Evolutionary conservation across 2,888 invertebrate species (phyloP), one percentile per base, ranked within the genome.

Genomic region (Stegophylla sp.): DNA sequence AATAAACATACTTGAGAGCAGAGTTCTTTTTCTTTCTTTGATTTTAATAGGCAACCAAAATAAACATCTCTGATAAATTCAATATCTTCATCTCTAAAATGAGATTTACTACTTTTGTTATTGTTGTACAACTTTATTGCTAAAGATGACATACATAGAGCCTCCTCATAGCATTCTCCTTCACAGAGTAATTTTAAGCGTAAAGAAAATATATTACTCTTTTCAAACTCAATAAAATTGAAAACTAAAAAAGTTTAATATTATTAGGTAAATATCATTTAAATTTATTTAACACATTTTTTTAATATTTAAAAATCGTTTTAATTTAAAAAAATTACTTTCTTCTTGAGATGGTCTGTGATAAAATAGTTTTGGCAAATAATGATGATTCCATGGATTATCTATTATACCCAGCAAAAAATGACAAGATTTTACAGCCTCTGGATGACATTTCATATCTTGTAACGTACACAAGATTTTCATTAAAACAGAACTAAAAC

Each of bases 51-150:
- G 20, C 67, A 77, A 26, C 48, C 71, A 51, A 43, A 79, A 61
- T 61, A 63, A 41, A 71, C 51, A 71, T 79, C 79, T 71, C 79
- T 69, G 17, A 79, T 79, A 23, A 51, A 23, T 51, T 41, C 48
- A 26, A 26, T 48, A 79, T 79, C 79, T 0, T 34, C 3, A 26
- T 71, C 12, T 5, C 23, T 48, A 61, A 15, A 23, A 5, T 23
- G 4, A 10, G 9, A 28, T 63, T 3, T 71, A 13, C 9, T 43
- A 17, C 1, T 17, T 43, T 61, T 3, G 0, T 20, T 34, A 9
- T 48, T 13, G 12, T 2, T 12, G 3, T 56, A 26, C 3, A 61
- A 48, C 15, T 23, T 0, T 41, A 71, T 61, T 51, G 51, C 51
- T 9, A 71, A 9, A 23, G 12, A 48, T 26, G 71, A 61, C 41